Conservation (phyloP, 1,140 invertebrate species). For the Ladona fulva region DNA sequence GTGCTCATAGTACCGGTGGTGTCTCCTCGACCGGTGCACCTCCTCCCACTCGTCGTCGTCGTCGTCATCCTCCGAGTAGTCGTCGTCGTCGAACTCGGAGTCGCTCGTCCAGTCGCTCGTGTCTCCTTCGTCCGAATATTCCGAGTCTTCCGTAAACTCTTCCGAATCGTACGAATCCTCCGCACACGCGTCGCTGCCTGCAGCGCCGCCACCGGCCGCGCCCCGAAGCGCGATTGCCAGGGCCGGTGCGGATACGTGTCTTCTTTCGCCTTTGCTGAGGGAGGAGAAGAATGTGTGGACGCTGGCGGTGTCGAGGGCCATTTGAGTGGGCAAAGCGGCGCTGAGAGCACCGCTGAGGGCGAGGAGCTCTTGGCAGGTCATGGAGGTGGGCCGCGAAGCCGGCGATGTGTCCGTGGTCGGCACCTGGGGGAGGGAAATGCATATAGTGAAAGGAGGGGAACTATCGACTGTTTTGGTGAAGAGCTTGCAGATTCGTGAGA, state of each 20-base stretch:
- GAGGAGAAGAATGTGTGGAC: conserved; percentile 61
- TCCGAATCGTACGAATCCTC: conserved; percentile 46
- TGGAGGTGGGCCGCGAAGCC: conserved; percentile 33
- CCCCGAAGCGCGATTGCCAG: conserved; percentile 27
- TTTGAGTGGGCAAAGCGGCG: conserved; percentile 79
- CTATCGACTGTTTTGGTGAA: background rate
- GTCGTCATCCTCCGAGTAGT: conserved; percentile 10
- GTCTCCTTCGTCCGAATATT: background rate
- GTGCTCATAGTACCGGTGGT: background rate
- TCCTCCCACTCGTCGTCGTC: background rate
- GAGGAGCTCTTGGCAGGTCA: conserved; percentile 86
- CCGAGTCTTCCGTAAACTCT: background rate
- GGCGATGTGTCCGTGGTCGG: background rate
- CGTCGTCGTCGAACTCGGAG: background rate
- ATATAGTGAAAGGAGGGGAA: background rate
- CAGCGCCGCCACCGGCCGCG: background rate
- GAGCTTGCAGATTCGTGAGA: too few species aligned
- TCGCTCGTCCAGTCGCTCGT: background rate
- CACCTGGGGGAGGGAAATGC: background rate
- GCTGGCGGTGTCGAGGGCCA: conserved; percentile 50
- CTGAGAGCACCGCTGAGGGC: conserved; percentile 83
- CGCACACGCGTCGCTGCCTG: background rate
- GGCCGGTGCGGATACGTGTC: conserved; percentile 14
- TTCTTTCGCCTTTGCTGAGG: conserved; percentile 54
- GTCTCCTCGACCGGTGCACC: background rate